These are phyloP conservation scores for Ptyas mucosa DNA, from an alignment of 2,113 vertebrate genomes.

Conservation along the genomic window DNA sequence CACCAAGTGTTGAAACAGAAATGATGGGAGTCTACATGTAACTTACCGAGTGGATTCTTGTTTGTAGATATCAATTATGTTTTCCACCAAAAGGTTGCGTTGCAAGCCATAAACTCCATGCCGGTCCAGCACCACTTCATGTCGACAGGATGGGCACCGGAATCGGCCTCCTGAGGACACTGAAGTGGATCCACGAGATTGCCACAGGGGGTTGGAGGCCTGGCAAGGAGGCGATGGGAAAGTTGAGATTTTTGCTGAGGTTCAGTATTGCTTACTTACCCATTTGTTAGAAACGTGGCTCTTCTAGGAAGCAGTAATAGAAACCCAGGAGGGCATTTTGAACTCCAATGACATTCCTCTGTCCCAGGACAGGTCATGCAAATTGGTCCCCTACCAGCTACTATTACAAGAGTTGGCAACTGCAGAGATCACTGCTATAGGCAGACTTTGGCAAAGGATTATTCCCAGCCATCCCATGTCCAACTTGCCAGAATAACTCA, in stretches of 20 bases:
- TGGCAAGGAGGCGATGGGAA: conserved; percentile 33
- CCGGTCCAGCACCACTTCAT: conserved; percentile 85
- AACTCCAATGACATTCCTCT: background rate
- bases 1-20: background rate
- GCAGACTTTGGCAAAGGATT: background rate
- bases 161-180: conserved; percentile 80
- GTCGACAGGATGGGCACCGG: conserved; percentile 87
- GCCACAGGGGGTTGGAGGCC: conserved; percentile 85
- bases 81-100: conserved; percentile 89
- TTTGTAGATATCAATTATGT: conserved; percentile 89
- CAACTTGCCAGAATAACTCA: background rate
- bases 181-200: conserved; percentile 76
- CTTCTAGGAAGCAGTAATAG: background rate
- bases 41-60: conserved; percentile 79
- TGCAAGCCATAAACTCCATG: conserved; percentile 86
- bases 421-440: background rate
- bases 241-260: background rate
- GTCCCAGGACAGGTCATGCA: background rate
- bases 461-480: background rate
- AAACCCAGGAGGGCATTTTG: background rate
- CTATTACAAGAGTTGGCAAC: background rate
- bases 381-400: background rate
- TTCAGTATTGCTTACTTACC: background rate
- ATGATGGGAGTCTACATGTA: background rate
- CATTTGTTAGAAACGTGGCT: background rate